Percentiles rank a stretch among this genome's conserved stretches.
These are phyloP conservation scores for Plagiodera versicolora DNA, from an alignment of 2,888 invertebrate genomes.

Conservation along the genomic window DNA sequence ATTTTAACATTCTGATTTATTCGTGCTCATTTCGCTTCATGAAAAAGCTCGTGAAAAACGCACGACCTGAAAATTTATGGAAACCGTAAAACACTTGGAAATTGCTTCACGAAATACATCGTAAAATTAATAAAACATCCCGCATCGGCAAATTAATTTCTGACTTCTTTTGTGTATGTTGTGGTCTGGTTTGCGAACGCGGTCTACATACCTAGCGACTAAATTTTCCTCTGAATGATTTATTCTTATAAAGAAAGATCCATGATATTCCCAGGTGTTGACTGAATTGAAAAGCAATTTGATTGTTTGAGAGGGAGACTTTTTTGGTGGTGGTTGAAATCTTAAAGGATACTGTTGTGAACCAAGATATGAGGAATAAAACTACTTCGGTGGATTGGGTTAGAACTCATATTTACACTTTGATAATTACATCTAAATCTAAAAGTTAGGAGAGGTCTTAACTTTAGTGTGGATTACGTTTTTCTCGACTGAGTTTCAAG, in stretches of 20 bases:
- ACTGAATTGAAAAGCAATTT: constrained; percentile 36
- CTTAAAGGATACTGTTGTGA: no score
- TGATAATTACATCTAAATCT: no score
- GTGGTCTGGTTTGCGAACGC: constrained; percentile 32
- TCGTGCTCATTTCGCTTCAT: neutral
- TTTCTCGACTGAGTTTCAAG: no score
- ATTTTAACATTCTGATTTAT: neutral
- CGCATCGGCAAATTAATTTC: constrained; percentile 11
- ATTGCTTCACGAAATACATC: constrained; percentile 12
- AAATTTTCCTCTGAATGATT: constrained; percentile 39
- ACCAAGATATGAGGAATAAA: no score
- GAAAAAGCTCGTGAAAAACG: constrained; percentile 6
- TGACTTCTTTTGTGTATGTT: constrained; percentile 19
- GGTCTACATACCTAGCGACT: constrained; percentile 37
- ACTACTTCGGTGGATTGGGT: no score
- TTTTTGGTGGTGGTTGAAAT: no score
- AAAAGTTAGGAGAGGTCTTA: no score
- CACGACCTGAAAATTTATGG: constrained; percentile 11
- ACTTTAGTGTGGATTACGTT: no score
- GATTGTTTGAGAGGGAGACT: constrained; percentile 32
- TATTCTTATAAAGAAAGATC: constrained; percentile 26
- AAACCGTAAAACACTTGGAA: constrained; percentile 12
- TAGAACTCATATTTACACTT: no score
- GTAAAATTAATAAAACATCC: constrained; percentile 15
- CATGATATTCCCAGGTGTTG: constrained; percentile 37